Evolutionary conservation across 2,888 invertebrate genomes (phyloP), one percentile per base, ranked within the genome.

Genomic region (Coleophora deauratella): DNA sequence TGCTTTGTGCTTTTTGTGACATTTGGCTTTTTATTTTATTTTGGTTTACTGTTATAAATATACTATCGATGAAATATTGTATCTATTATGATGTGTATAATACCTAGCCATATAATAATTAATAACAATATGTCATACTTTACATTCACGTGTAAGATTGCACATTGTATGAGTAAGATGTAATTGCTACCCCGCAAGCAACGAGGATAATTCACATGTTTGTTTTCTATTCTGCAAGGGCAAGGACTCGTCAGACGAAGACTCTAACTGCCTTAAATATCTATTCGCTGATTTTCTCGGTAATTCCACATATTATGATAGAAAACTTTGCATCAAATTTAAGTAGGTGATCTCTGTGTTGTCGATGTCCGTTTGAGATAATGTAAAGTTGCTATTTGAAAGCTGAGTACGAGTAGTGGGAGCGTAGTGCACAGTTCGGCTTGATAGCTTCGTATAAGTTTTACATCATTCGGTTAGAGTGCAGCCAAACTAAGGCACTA

Each of bases 251-350:
- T 80, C 81, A 69, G 82, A 81, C 65, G 81, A 81, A 67, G 81
- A 89, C 80, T 87, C 88, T 85, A 89, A 89, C 89, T 90, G 90
- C 89, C 89, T 90, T 82, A 90, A 87, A 88, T 90, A 89, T 81
- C 87, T 90, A 75, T 89, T 90, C 81, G 89, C 89, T 75, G 90
- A 89, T 72, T 81, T 89, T 65, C 85, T 89, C 86, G 89, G 89
- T 89, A 90, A 89, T 73, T 71, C 46, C 57, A 59, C 53, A 50
- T 1, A 46, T 35, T 42, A 36, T 21, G 21, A 21, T 49, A 49
- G 27, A 48, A 42, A 46, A 45, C 35, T 45, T 57, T 62, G 70
- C 71, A 66, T 72, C 57, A 57, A 57, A 58, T 65, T 34, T 53
- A 54, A 54, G 59, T 72, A 74, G 75, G 72, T 68, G 72, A 75